A percentile compares a stretch with the other conserved stretches of the same genome.
Conservation (phyloP, 2,797 vertebrate genomes). For the Xiphorhynchus erythropygius region DNA sequence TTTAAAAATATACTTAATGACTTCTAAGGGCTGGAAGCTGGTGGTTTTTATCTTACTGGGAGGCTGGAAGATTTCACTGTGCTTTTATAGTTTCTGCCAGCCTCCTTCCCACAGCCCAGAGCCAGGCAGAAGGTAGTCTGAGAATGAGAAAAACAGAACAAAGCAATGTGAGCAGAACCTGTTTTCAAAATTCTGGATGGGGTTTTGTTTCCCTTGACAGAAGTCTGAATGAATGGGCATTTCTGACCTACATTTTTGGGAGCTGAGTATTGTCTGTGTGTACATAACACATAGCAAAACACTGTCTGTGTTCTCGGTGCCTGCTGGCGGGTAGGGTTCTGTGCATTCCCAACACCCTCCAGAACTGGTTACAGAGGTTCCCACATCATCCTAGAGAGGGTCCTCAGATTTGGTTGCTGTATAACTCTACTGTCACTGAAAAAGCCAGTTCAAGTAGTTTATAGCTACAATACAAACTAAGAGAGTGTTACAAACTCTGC, state of each 20-base stretch:
- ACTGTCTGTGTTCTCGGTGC: neutral
- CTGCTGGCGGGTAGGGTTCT: neutral
- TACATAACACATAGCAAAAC: neutral
- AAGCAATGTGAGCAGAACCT: neutral
- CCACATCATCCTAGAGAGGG: neutral
- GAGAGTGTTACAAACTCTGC: neutral
- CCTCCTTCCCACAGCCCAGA: neutral
- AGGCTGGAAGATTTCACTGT: neutral
- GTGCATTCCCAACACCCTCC: neutral
- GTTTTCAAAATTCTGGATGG: neutral
- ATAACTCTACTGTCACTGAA: neutral
- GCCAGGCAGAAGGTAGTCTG: neutral
- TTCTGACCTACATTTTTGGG: neutral
- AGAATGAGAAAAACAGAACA: neutral
- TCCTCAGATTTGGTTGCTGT: neutral
- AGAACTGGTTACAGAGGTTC: neutral
- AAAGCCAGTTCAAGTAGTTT: neutral
- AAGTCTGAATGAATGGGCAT: neutral
- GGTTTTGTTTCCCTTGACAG: constrained; percentile 4
- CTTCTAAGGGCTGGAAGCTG: neutral
- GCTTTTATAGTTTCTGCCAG: neutral
- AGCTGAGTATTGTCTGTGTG: neutral
- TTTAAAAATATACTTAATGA: neutral
- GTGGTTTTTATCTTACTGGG: neutral
- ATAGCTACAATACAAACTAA: neutral